These are phyloP conservation scores for Drosophila virilis DNA, from an alignment of 1,140 invertebrate species.

Conservation along the genomic window DNA sequence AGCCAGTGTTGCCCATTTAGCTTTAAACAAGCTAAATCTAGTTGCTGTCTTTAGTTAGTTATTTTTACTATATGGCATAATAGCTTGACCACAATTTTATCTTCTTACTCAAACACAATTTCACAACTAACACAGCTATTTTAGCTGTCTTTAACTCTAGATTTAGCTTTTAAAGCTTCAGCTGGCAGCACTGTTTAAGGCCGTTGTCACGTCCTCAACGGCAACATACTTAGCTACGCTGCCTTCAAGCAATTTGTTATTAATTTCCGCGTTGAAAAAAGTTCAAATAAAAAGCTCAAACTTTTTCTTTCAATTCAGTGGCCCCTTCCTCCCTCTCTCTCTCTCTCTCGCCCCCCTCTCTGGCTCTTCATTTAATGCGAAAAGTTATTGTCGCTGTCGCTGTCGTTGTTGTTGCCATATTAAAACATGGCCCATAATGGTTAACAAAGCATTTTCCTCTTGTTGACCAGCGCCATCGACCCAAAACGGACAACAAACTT, in stretches of 20 bases:
- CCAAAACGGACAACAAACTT: conserved; percentile 73
- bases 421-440: conserved; percentile 80
- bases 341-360: conserved; percentile 23
- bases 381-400: conserved; percentile 71
- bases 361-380: conserved; percentile 68
- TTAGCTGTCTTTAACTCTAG: too few relatives aligned
- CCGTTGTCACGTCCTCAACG: conserved; percentile 25
- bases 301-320: conserved; percentile 54
- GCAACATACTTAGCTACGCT: conserved; percentile 52
- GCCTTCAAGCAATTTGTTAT: conserved; percentile 81
- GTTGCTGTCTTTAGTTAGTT: too few relatives aligned
- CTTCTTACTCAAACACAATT: too few relatives aligned
- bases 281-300: conserved; percentile 48
- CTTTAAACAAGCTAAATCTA: not conserved
- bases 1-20: not conserved
- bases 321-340: conserved; percentile 25
- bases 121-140: too few relatives aligned
- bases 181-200: conserved; percentile 16
- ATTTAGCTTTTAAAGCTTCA: too few relatives aligned
- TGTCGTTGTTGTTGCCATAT: conserved; percentile 64
- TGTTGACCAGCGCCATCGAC: conserved; percentile 66
- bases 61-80: too few relatives aligned
- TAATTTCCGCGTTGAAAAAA: conserved; percentile 76
- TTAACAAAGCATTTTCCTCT: conserved; percentile 77
- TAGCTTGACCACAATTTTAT: too few relatives aligned